phyloP scores from a whole-genome alignment of 64 coral and sea anemone species.

The Dendrophyllia cribrosa region DNA sequence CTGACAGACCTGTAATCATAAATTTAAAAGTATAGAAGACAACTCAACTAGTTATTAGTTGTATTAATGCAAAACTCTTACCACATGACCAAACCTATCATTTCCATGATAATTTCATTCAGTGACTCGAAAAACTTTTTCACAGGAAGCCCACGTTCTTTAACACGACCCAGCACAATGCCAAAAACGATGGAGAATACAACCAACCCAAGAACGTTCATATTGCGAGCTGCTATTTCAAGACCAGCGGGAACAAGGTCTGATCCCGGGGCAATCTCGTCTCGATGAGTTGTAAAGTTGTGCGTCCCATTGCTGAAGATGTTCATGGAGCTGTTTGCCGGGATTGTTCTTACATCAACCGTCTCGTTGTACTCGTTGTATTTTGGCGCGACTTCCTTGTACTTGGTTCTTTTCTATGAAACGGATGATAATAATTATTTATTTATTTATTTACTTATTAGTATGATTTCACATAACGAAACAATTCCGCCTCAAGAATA shows the following conservation, averaged over 20 bases:
- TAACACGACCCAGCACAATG: conserved; percentile 83
- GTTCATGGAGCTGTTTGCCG: background rate
- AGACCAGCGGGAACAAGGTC: conserved; percentile 61
- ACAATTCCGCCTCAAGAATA: no score
- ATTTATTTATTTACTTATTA: no score
- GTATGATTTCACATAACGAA: no score
- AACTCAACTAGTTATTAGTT: no score
- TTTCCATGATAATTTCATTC: conserved; percentile 90
- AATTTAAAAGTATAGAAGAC: no score
- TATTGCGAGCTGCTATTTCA: conserved; percentile 28
- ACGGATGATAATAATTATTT: background rate
- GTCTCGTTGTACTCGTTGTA: conserved; percentile 54
- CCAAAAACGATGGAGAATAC: conserved; percentile 94
- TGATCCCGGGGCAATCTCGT: conserved; percentile 44
- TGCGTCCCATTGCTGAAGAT: conserved; percentile 53
- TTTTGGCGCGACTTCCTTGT: conserved; percentile 49
- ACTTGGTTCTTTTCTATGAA: conserved; percentile 77
- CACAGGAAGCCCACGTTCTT: conserved; percentile 70
- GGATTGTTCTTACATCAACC: conserved; percentile 20
- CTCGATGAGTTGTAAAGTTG: conserved; percentile 57
- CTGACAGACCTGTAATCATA: no score
- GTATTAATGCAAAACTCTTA: conserved; percentile 4
- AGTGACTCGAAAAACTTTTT: conserved; percentile 72
- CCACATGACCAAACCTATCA: conserved; percentile 93
- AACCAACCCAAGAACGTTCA: conserved; percentile 90